Base-by-base conservation (phyloP, 2,797 vertebrate genomes). In the Anisognathus igniventris region DNA sequence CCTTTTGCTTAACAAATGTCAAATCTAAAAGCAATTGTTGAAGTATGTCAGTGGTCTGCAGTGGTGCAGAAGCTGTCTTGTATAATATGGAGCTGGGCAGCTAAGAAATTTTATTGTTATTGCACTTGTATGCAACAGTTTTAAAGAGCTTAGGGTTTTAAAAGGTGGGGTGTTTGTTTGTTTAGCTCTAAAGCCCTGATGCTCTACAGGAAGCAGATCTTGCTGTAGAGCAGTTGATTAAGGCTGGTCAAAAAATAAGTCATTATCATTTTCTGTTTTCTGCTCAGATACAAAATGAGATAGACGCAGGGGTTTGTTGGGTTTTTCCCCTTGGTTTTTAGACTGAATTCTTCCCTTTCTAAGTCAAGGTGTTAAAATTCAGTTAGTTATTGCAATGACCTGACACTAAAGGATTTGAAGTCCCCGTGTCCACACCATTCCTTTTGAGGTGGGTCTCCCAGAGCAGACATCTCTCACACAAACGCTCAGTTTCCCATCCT, bases 211-310 rank as follows among this genome's bases (percentile, higher is more conserved):
- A 83, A 67, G 28, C 40, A 82, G 65, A 65, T 91, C 18, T 58
- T 76, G 31, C 16, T 78, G 50, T 51, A 40, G 68, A 44, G 24
- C 31, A 87, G 51, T 61, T 79, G 65, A 92, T 84, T 87, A 95
- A 95, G 86, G 92, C 90, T 95, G 88, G 78, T 95, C 81, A 82
- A 82, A 90, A 82, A 79, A 80, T 53, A 58, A 50, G n/a, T 68
- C 37, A 35, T 47, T 7, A 24, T 64, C 28, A 14, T 42, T 51
- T 88, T 72, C 65, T 72, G 31, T 28, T 90, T 86, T 57, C 45
- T 90, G 10, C 30, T 93, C 35, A 37, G 51, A 37, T 72, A 40
- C 31, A 83, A 84, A 86, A 79, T 37, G 25, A 40, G 24, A 60
- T 12, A 40, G 39, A 15, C 0, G 0, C 33, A 24, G 56, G 48